Base-by-base conservation (phyloP, 2,888 invertebrate species). In the Scaptomyza polygonia region DNA sequence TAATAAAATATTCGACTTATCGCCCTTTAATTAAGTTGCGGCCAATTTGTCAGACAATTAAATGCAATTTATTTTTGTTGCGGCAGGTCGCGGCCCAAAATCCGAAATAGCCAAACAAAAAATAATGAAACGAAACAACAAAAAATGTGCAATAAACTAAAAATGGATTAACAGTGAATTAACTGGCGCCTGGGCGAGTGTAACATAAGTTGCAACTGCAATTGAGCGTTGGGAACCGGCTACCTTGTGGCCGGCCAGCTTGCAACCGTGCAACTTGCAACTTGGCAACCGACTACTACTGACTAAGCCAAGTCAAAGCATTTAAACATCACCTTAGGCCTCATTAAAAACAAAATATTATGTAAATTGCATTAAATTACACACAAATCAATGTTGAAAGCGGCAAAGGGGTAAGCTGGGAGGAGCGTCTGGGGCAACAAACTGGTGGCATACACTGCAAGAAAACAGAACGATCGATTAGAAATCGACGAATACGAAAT, bases 321-420 rank as follows among this genome's bases (percentile, higher is more conserved):
- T 84, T 84, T 88, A 88, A 87, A 83, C 85, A 86, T 87, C 85
- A 85, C 86, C 88, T 88, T 86, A 89, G 86, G 82, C 85, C 87
- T 89, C 89, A 86, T 86, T 86, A 89, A 86, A 86, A 86, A 79
- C 87, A 88, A 88, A 88, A 89, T 86, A 81, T 88, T 89, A 87
- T 87, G 88, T 89, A 86, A 87, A 87, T 88, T 87, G 84, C 88
- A 76, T 82, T 88, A 84, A 89, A 86, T 87, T 89, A 86, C 87
- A 88, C 84, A 86, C 81, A 85, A 87, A 88, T 88, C 84, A 84
- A 86, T 76, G 84, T 58, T 69, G 76, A 58, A 57, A 77, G 70
- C 42, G 57, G 25, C 47, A n/a, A 14, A 36, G 47, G 21, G 43
- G 8, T 1, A 11, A 3, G 29, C 32, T 7, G 3, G 8, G 36